Conservation (phyloP, 2,888 invertebrate genomes). For the Philereme transversata region DNA sequence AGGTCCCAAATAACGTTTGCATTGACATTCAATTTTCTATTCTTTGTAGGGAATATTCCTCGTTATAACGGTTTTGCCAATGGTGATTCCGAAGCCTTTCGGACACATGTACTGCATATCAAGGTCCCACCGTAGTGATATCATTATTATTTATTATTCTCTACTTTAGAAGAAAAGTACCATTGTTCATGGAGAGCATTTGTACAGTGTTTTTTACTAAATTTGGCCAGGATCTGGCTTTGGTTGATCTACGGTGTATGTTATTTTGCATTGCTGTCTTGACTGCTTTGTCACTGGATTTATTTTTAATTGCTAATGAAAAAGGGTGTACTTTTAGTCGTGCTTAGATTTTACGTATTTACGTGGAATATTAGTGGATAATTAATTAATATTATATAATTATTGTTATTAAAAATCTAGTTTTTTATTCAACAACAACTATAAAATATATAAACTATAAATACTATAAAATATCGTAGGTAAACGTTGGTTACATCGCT, state of each 20-base stretch:
- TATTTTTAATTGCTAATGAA: slow-evolving; percentile 76
- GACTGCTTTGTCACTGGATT: slow-evolving; percentile 66
- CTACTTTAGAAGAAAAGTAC: slow-evolving; percentile 71
- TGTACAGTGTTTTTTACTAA: slow-evolving; percentile 74
- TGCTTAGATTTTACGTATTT: slow-evolving; percentile 50
- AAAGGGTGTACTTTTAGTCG: slow-evolving; percentile 79
- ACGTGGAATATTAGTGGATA: not conserved
- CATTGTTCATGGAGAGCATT: slow-evolving; percentile 79
- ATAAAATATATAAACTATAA: too few species aligned
- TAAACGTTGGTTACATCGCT: slow-evolving; percentile 19
- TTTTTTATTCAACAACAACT: slow-evolving; percentile 1
- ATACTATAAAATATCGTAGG: not conserved
- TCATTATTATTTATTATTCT: slow-evolving; percentile 71
- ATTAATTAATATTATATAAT: not conserved
- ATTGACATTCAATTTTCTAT: slow-evolving; percentile 40
- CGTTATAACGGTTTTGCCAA: slow-evolving; percentile 62
- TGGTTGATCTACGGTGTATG: slow-evolving; percentile 74
- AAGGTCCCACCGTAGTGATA: slow-evolving; percentile 73
- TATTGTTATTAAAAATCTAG: not conserved
- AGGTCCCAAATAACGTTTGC: not conserved
- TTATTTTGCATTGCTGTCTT: slow-evolving; percentile 72
- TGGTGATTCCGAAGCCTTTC: slow-evolving; percentile 59
- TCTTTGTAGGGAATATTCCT: slow-evolving; percentile 69
- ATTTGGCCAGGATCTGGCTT: slow-evolving; percentile 68
- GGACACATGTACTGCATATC: slow-evolving; percentile 81